These are phyloP conservation scores for Druceiella hillmani DNA, from an alignment of 2,888 invertebrate species.

Conservation along the genomic window DNA sequence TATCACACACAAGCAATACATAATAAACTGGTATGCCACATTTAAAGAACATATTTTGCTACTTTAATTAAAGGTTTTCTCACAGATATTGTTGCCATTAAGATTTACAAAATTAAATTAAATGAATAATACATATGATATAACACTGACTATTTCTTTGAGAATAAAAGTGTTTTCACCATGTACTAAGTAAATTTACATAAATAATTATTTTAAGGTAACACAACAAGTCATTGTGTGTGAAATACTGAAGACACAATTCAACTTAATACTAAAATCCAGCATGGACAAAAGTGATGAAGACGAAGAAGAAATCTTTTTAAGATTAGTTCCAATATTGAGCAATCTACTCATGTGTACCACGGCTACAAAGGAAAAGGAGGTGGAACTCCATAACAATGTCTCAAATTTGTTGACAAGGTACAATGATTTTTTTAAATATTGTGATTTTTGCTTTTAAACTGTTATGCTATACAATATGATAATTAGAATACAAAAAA, in stretches of 20 bases:
- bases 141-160: no score
- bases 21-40: no score
- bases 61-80: no score
- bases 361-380: slow-evolving; percentile 52
- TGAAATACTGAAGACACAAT: slow-evolving; percentile 73
- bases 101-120: no score
- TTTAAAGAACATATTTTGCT: no score
- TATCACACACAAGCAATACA: no score
- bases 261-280: slow-evolving; percentile 61
- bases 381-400: slow-evolving; percentile 68
- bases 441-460: slow-evolving; percentile 2
- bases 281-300: slow-evolving; percentile 46
- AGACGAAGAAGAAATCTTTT: slow-evolving; percentile 65
- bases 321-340: slow-evolving; percentile 66
- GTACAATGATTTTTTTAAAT: slow-evolving; percentile 26
- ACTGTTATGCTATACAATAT: no score
- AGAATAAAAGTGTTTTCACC: no score
- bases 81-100: no score
- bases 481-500: no score
- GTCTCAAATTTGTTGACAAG: slow-evolving; percentile 77
- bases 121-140: no score
- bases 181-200: no score
- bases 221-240: slow-evolving; percentile 58
- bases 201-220: slow-evolving; percentile 46
- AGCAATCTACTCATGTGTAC: slow-evolving; percentile 62